A percentile compares a stretch with the other conserved stretches of the same genome.
phyloP scores from a whole-genome alignment of 2,888 invertebrate genomes.

The Ethmia dodecea region DNA sequence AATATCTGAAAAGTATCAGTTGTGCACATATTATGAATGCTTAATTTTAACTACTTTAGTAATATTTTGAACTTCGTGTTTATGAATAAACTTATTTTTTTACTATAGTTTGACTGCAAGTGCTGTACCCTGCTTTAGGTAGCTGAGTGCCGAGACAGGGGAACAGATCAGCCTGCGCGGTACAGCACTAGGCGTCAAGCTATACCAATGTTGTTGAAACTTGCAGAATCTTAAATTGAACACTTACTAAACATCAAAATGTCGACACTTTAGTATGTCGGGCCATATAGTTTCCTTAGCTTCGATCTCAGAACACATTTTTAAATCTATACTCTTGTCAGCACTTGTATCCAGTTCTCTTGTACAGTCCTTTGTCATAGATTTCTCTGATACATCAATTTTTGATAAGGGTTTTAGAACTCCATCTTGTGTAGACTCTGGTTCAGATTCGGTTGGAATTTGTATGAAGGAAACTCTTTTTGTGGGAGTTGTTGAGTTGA shows the following conservation, averaged over 20 bases:
- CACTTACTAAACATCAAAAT: constrained; percentile 85
- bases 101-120: too few relatives aligned
- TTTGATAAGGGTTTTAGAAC: constrained; percentile 4
- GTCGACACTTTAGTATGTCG: constrained; percentile 77
- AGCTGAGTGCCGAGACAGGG: too few relatives aligned
- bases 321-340: constrained; percentile 48
- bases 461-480: constrained; percentile 60
- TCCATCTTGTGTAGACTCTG: constrained; percentile 10
- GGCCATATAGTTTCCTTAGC: constrained; percentile 76
- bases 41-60: too few relatives aligned
- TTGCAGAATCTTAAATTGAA: too few relatives aligned
- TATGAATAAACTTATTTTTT: too few relatives aligned
- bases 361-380: constrained; percentile 20
- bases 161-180: too few relatives aligned
- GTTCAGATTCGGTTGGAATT: constrained; percentile 37
- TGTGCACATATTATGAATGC: too few relatives aligned
- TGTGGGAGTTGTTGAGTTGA: constrained; percentile 51
- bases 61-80: too few relatives aligned
- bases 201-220: too few relatives aligned
- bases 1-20: too few relatives aligned
- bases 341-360: constrained; percentile 42
- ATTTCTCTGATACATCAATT: neutral
- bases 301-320: constrained; percentile 49
- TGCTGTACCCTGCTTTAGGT: too few relatives aligned
- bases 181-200: too few relatives aligned